Base-by-base conservation (phyloP, 2,888 invertebrate genomes). In the Caenorhabditis afra region DNA sequence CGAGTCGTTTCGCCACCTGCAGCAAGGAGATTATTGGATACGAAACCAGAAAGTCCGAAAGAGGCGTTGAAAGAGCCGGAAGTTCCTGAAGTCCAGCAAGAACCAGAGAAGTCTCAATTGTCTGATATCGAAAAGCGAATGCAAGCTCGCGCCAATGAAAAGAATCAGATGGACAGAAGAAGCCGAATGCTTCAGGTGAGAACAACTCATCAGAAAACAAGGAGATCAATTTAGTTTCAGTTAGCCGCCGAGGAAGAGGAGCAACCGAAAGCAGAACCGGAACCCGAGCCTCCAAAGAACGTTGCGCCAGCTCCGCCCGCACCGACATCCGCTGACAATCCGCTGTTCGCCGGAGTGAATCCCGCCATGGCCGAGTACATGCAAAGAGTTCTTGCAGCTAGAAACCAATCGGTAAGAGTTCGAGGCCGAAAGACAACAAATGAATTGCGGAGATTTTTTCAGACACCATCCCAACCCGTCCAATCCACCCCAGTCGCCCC, bases 281-380 rank as follows among this genome's bases (percentile, higher is more conserved):
- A 65, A 7, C 47, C 59, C 7, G 45, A n/a, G 14, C 12, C 37
- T 23, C 14, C 35, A 3, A 35, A 29, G 10, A 20, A n/a, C n/a
- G n/a, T 53, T 10, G 16, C 16, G 16, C 37, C 35, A 11, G 52
- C 50, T 39, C 10, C 47, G 10, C 12, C 29, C 16, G 59, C 55
- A 62, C 44, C 78, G 4, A 73, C 65, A 11, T 70, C 71, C 12
- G 61, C 55, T 5, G 68, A 76, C 45, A 76, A 76, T 53, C 76
- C 76, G 2, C 52, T 79, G 71, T 79, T 79, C 22, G 44, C 64
- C 20, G 82, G 77, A 45, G 78, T 85, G 14, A 83, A 85, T 74
- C 85, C 85, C 5, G 74, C 84, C 11, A 84, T 85, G 85, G 81
- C 81, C 14, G 70, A 81, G 29, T 85, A 85, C 49, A 85, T 85